Conservation (phyloP, 2,113 vertebrate species). For the Candoia aspera region DNA sequence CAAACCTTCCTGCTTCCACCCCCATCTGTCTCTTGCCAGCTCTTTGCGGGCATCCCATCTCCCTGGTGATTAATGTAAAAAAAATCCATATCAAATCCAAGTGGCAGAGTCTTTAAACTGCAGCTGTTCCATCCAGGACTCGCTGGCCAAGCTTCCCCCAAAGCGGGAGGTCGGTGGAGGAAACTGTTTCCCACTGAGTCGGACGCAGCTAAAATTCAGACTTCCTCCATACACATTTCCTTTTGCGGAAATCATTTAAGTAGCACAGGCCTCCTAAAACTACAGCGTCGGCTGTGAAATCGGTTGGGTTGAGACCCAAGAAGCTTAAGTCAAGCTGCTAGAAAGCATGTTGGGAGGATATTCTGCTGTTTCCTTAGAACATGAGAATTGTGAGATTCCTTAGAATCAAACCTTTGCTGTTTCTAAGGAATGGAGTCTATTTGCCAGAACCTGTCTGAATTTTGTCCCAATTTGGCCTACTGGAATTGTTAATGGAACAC, state of each 20-base stretch:
- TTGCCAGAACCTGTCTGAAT: too few relatives aligned
- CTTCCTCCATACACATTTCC: not conserved
- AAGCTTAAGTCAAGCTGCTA: not conserved
- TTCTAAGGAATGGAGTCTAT: not conserved
- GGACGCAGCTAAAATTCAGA: not conserved
- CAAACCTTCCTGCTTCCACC: slow-evolving; percentile 66
- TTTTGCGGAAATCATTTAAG: not conserved
- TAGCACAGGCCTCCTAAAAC: not conserved
- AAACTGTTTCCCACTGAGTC: slow-evolving; percentile 61
- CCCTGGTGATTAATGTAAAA: slow-evolving; percentile 57
- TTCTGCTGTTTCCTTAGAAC: not conserved
- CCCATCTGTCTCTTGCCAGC: slow-evolving; percentile 54
- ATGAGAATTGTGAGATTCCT: not conserved
- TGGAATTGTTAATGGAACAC: too few relatives aligned
- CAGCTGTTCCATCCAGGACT: slow-evolving; percentile 47
- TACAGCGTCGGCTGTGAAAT: not conserved
- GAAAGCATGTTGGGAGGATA: not conserved
- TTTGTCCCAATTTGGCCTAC: too few relatives aligned
- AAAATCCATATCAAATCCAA: slow-evolving; percentile 56
- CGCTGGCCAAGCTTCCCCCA: slow-evolving; percentile 56
- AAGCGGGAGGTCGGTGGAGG: slow-evolving; percentile 64
- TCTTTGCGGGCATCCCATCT: slow-evolving; percentile 61
- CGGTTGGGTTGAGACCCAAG: not conserved
- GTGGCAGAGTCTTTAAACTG: slow-evolving; percentile 62
- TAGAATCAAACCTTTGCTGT: not conserved